Evolutionary conservation across 1,140 invertebrate genomes (phyloP), one percentile per base, ranked within the genome.

Genomic region (Drosophila tsacasi): DNA sequence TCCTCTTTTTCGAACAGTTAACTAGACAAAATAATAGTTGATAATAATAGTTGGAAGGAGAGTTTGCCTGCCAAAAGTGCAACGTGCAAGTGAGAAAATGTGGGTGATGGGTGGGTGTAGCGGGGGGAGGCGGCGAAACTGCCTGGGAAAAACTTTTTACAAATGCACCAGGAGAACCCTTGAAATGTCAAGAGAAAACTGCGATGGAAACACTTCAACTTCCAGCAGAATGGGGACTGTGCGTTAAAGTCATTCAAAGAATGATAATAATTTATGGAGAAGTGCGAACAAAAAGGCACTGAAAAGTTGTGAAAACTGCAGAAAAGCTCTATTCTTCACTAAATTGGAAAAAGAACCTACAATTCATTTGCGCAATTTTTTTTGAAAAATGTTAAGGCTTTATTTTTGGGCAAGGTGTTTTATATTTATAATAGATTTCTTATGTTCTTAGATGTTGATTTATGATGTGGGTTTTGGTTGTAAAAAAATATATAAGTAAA

Each of bases 21-120:
- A 81, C 71, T 81, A 81, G 78, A 81, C 78, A 81, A 81, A 81
- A 81, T 81, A 81, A 80, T 80, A 80, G 78, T 80, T 75, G 78
- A 72, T 73, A 73, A 73, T 80, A 80, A 80, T 80, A 80, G 78
- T 80, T 80, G 77, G 54, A 55, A 80, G 58, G 54, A 64, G 77
- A 79, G 77, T 79, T 66, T 58, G 30, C 64, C 65, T 27, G 52
- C 40, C 40, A 80, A 80, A 66, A 80, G 44, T 49, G 67, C 67
- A 71, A 50, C 50, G 64, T 58, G 27, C 50, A 67, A 71, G 64
- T 61, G 57, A 10, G 64, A 47, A 62, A 68, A 59, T n/a, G 42
- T 21, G 23, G 27, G 17, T 7, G 9, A 35, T 0, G 4, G 27
- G 12, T n/a, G n/a, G n/a, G n/a, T n/a, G 27, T 19, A 32, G 4